These are phyloP conservation scores for Ophioderma brevispina DNA, from an alignment of 35 echinoderm and acorn worm genomes.

Conservation along the genomic window DNA sequence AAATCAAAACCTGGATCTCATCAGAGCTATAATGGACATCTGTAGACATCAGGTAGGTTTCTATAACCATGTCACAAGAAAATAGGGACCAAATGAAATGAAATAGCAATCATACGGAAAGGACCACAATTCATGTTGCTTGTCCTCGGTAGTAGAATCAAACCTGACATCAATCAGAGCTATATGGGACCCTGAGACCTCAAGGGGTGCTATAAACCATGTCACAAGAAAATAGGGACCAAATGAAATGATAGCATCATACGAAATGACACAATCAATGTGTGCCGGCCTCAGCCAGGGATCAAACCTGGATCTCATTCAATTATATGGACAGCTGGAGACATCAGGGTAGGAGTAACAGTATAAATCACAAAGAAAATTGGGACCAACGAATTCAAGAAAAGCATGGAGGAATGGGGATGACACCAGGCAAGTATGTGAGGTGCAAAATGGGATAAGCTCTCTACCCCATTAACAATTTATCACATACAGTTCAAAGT, in stretches of 20 bases:
- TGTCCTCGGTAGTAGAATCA: constrained; percentile 71
- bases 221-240: constrained; percentile 8
- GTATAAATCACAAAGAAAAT: too few species aligned
- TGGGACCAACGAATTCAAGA: too few species aligned
- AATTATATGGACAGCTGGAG: constrained; percentile 92
- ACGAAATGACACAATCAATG: constrained; percentile 84
- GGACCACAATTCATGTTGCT: constrained; percentile 93
- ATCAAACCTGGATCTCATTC: constrained; percentile 82
- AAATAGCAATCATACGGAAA: constrained; percentile 49
- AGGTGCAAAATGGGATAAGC: too few species aligned
- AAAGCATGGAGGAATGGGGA: too few species aligned
- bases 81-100: too few species aligned
- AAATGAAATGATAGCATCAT: constrained; percentile 46
- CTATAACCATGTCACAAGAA: too few species aligned
- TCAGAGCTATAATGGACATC: constrained; percentile 92
- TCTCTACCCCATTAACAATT: too few species aligned
- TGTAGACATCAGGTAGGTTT: constrained; percentile 71
- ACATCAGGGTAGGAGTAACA: constrained; percentile 57
- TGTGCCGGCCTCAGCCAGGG: constrained; percentile 73
- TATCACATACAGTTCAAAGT: too few species aligned
- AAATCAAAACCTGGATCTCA: constrained; percentile 77
- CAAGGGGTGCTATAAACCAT: constrained; percentile 14
- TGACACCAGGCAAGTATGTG: too few species aligned
- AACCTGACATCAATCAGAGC: constrained; percentile 83
- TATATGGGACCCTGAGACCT: constrained; percentile 86